Evolutionary conservation across 2,113 vertebrate species (phyloP), one percentile per base, ranked within the genome.

Genomic region (Pterocles orientalis): DNA sequence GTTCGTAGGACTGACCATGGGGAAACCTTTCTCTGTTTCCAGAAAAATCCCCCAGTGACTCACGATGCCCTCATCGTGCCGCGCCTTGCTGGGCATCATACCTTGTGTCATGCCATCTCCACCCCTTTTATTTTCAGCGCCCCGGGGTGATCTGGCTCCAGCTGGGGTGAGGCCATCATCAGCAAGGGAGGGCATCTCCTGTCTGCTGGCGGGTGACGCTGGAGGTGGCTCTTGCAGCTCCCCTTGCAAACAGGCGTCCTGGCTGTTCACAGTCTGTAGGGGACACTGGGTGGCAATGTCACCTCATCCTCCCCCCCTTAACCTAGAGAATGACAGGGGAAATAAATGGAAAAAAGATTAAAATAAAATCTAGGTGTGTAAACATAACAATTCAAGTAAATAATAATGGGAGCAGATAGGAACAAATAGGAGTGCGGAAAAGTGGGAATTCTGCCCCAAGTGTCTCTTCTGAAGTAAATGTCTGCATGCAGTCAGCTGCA

Each of bases 1-100:
- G 18, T 71, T 13, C 2, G 2, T 14, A 24, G 28, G 43, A 31
- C 43, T 60, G 64, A 26, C 1, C 26, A 45, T 57, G 78, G 33
- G 45, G 82, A 92, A 88, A 80, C 23, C 12, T 45, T 56, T 54
- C 60, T 68, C 26, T n/a, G 29, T 36, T 80, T 82, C 47, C 50
- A 61, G 12, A 17, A 92, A 45, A 69, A 2, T 41, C 2, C 24
- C 34, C n/a, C 20, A 17, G 29, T 89, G 87, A 61, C 50, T 90
- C 65, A 56, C 0, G 0, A 12, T 86, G 48, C 10, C 16, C 31
- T 91, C 7, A 1, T 19, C 31, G 7, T 54, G 20, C 16, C 2
- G 1, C 48, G 43, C 28, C 45, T 69, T 53, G 53, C 34, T 60
- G 71, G 20, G 29, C 1, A 0, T 57, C 61, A 14, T 70, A 6